phyloP scores from a whole-genome alignment of 1,140 invertebrate species.

The Hylaeus anthracinus region DNA sequence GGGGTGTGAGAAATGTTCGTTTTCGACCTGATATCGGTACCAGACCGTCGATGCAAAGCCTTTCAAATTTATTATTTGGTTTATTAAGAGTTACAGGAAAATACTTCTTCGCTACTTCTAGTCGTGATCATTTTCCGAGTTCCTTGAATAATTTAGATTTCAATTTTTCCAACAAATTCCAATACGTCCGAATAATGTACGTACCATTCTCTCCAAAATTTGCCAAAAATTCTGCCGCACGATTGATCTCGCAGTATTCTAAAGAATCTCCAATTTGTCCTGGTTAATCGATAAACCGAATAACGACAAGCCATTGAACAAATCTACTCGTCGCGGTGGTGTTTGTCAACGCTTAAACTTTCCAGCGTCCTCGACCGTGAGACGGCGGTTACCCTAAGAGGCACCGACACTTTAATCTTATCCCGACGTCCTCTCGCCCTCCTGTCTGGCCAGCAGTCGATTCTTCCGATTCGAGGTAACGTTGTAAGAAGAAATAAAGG shows the following conservation, averaged over 20 bases:
- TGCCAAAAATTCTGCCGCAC: too few species aligned
- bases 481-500: constrained; percentile 37
- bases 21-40: too few species aligned
- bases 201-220: too few species aligned
- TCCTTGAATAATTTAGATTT: too few species aligned
- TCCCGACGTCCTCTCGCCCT: not conserved
- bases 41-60: too few species aligned
- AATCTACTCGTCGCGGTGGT: constrained; percentile 1
- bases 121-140: too few species aligned
- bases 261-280: not conserved
- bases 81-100: too few species aligned
- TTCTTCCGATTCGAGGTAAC: not conserved
- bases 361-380: not conserved
- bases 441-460: not conserved
- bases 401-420: constrained; percentile 55
- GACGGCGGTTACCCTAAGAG: not conserved
- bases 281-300: constrained; percentile 1
- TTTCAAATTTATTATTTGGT: too few species aligned
- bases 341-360: constrained; percentile 48
- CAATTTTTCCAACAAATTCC: too few species aligned
- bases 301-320: not conserved
- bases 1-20: not conserved
- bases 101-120: too few species aligned
- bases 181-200: too few species aligned
- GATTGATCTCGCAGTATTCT: too few species aligned